phyloP scores from a whole-genome alignment of 2,888 invertebrate genomes.

The Drosophila demipolita region DNA sequence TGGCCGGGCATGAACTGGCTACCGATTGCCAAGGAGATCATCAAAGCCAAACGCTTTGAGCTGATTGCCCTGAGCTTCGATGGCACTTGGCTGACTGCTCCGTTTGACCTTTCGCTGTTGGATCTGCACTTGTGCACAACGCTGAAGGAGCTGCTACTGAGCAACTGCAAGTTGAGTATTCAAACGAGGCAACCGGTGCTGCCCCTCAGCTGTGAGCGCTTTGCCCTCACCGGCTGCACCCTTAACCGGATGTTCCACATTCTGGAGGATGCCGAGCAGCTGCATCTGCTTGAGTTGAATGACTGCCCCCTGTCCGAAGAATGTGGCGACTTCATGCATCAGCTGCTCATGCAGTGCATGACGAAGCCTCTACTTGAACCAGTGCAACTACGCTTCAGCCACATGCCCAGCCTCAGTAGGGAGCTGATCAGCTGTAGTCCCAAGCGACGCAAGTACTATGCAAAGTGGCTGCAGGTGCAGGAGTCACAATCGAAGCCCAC shows the following conservation, averaged over 20 bases:
- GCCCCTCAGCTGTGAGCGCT: conserved; percentile 43
- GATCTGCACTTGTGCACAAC: conserved; percentile 45
- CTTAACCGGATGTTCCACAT: conserved; percentile 6
- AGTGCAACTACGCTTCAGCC: conserved; percentile 13
- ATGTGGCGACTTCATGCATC: not conserved
- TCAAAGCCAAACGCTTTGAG: conserved; percentile 36
- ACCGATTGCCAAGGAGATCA: conserved; percentile 23
- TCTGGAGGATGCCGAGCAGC: conserved; percentile 1
- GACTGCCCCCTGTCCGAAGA: not conserved
- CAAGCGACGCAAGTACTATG: not conserved
- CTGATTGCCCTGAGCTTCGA: conserved; percentile 38
- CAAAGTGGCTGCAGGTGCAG: not conserved
- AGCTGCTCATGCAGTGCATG: not conserved
- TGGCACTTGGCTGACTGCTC: conserved; percentile 41
- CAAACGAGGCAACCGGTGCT: not conserved
- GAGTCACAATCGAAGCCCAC: not conserved
- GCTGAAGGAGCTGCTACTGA: conserved; percentile 43
- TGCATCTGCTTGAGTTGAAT: conserved; percentile 34
- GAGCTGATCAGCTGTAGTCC: conserved; percentile 30
- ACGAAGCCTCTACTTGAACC: not conserved
- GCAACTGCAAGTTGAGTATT: conserved; percentile 43
- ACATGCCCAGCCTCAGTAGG: conserved; percentile 19
- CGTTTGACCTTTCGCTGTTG: conserved; percentile 36
- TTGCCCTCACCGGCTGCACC: conserved; percentile 39
- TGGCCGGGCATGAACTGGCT: conserved; percentile 54